Percentiles rank a stretch among this genome's conserved stretches.
phyloP scores from a whole-genome alignment of 2,888 invertebrate genomes.

The Andrena minutula region DNA sequence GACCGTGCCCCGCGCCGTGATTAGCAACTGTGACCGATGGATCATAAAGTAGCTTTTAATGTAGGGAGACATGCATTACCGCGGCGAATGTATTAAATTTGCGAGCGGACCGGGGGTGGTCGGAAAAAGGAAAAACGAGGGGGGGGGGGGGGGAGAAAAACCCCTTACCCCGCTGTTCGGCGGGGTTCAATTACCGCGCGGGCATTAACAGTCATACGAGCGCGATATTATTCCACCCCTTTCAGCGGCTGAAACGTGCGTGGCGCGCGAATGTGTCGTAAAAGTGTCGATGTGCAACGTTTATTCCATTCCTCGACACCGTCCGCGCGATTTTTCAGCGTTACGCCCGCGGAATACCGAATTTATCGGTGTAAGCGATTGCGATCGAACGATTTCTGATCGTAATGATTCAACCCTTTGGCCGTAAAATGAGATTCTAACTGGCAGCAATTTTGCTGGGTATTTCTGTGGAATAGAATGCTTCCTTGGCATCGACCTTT shows the following conservation, averaged over 20 bases:
- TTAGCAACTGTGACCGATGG: conserved; percentile 59
- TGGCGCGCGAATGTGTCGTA: conserved; percentile 40
- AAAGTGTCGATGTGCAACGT: conserved; percentile 22
- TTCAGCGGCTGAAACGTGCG: conserved; percentile 36
- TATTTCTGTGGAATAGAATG: no score
- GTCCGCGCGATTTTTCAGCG: conserved; percentile 43
- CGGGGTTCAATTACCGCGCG: conserved; percentile 58
- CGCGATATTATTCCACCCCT: conserved; percentile 45
- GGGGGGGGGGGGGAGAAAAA: no score
- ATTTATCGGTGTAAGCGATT: conserved; percentile 18
- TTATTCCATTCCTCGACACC: conserved; percentile 84
- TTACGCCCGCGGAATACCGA: conserved; percentile 38
- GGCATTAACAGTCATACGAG: conserved; percentile 48
- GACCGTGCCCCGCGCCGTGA: conserved; percentile 38
- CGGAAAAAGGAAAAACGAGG: conserved; percentile 34
- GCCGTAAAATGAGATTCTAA: neutral
- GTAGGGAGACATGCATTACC: conserved; percentile 42
- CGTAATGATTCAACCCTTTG: conserved; percentile 12
- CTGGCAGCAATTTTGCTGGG: no score
- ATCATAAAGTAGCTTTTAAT: conserved; percentile 62
- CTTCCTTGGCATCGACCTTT: no score
- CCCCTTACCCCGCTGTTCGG: neutral
- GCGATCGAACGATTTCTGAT: conserved; percentile 23
- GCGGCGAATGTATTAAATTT: conserved; percentile 62
- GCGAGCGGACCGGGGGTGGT: conserved; percentile 20